Evolutionary conservation across 2,888 invertebrate genomes (phyloP), one percentile per base, ranked within the genome.

Genomic region (Acrocyrtus sp.): DNA sequence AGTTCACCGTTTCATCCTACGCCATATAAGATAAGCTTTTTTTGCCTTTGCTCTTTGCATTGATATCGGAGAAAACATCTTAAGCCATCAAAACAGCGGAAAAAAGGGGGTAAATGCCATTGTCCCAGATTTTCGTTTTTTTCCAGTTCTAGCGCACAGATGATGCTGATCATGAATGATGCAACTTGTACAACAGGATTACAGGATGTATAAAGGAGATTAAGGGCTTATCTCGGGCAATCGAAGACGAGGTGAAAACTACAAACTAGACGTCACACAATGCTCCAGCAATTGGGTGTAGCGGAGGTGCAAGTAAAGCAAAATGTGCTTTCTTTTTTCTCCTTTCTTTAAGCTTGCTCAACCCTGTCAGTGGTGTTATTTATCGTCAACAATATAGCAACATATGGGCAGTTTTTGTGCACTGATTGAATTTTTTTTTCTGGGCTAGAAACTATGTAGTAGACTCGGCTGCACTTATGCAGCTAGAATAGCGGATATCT

Each of bases 181-280:
- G 48, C 66, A 66, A 68, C 67, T 57, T 68, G 67, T 58, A 53
- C 50, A 45, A 58, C 51, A 60, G 61, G 68, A 69, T 69, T 69
- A 60, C 60, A 69, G 29, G 67, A 61, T 69, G 34, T 34, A 47
- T 69, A 58, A 69, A 34, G 41, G 54, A 53, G 68, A 69, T 69
- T 61, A 69, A 10, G 22, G 68, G 68, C 51, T 69, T 69, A 61
- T 58, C 58, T 60, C 39, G 21, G 51, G 43, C 51, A 61, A 69
- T 61, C 68, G 47, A 54, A 58, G 48, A 22, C 61, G 41, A 57
- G 57, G 66, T 57, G 66, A 65, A 65, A 65, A 51, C 56, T 48
- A 53, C n/a, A n/a, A n/a, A n/a, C n/a, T 34, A 34, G 12, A 47
- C 43, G 56, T 65, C 56, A 65, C 21, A 10, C 24, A 21, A 39